Base-by-base conservation (phyloP, 1,140 invertebrate species). In the Drosophila arawakana region DNA sequence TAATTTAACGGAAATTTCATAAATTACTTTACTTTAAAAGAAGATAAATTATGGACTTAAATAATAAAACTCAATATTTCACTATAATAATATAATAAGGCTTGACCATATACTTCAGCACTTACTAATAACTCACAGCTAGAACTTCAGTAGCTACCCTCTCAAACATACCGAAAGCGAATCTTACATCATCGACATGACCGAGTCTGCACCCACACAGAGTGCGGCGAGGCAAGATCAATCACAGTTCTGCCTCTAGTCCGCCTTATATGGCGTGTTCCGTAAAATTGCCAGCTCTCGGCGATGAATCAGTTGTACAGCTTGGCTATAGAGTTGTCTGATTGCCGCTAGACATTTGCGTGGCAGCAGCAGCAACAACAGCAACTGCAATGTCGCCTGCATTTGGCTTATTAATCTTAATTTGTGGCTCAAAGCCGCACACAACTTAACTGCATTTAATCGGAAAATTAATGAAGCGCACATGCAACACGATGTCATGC, bases 151-250 rank as follows among this genome's bases (percentile, higher is more conserved):
- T 13, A 34, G n/a, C 10, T 34, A 50, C 44, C 7, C 44, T 47
- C 13, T 7, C 2, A 10, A 41, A 65, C 37, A 30, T 10, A 18
- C 30, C 39, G 57, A 73, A 44, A 76, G 61, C 66, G 50, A 39
- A 59, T 80, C 83, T 86, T 86, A 88, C 83, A 86, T 86, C 83
- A 86, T 74, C 81, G 58, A 49, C 80, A 68, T n/a, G 15, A 10
- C 3, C n/a, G 41, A 43, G 11, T 43, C 41, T 47, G 49, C 68
- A 67, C 70, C 62, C 70, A 73, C 70, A 58, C 54, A 43, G 15
- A 30, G 10, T 43, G 43, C 13, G 18, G 10, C 7, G 59, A 18
- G 67, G 68, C 49, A 62, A 70, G 52, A 70, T 74, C 66, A 70
- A 70, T 62, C 59, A 34, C 18, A 62, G 13, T 18, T 49, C 46